Base-by-base conservation (phyloP, 2,888 invertebrate species). In the Caradrina clavipalpis region DNA sequence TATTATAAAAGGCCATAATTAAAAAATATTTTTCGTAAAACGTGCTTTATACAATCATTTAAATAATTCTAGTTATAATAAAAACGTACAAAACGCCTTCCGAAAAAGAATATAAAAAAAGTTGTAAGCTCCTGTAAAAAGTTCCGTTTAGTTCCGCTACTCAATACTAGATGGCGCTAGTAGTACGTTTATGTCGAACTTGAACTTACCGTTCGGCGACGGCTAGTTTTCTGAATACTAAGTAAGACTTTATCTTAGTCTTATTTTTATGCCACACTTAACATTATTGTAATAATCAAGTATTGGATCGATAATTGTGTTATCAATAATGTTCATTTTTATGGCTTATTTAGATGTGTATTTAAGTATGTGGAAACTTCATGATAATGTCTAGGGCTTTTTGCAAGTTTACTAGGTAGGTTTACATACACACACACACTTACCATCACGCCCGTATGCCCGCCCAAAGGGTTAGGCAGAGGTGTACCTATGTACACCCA, bases 121-220 rank as follows among this genome's bases (percentile, higher is more conserved):
- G 3, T 21, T 45, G 0, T 13, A 47, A 70, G 22, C 17, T 49
- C 5, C 11, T 15, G 19, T 19, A 17, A 47, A 76, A 56, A 26
- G 15, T 47, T 50, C 0, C 1, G 10, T 61, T 63, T 86, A 90
- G 92, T 94, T 89, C 82, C 55, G 92, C 95, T 95, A 95, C 93
- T 93, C 90, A 87, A 73, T 81, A 80, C 85, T 15, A 95, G 95
- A 93, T 95, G 95, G 94, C 94, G 94, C 78, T 87, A 88, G 83
- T 2, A 65, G 92, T 91, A 57, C 0, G 63, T 56, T 47, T 2
- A 0, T n/a, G 6, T 2, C 8, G 2, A 2, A n/a, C 51, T 42
- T 22, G 8, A 19, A 54, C 10, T 42, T 22, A 13, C 22, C 2
- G 31, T 39, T 13, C n/a, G 3, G 50, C 51, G 55, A 39, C 72